Evolutionary conservation across 2,888 invertebrate genomes (phyloP).

Genomic region (Gibbula magus): DNA sequence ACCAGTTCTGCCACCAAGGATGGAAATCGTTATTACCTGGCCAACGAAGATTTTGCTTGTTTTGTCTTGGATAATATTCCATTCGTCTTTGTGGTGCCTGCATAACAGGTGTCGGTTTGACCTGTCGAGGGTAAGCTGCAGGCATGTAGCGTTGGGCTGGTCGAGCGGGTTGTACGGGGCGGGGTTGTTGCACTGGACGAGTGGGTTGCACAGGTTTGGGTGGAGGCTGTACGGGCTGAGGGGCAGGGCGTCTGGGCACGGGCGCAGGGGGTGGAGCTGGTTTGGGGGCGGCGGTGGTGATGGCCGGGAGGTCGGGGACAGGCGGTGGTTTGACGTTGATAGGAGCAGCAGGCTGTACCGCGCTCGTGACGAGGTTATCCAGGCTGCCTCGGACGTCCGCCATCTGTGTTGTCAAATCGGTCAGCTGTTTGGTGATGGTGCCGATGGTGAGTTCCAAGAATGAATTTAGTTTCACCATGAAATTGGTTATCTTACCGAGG

Average conservation of each 20-base stretch:
- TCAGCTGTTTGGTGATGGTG: background rate
- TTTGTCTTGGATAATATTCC: background rate
- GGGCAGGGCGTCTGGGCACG: background rate
- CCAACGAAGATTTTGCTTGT: background rate
- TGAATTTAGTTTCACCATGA: slow-evolving; percentile 2
- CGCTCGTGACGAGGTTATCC: background rate
- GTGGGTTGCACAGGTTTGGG: background rate
- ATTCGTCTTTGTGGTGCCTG: background rate
- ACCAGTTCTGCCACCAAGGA: slow-evolving; percentile 5
- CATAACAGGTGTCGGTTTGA: background rate
- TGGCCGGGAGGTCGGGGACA: background rate
- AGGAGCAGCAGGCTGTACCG: background rate
- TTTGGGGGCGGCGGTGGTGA: background rate
- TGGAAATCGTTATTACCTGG: background rate
- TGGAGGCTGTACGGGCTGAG: background rate
- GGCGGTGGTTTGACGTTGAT: background rate
- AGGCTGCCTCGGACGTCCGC: background rate
- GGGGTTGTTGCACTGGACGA: background rate
- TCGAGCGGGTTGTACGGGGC: background rate
- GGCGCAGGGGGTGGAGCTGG: background rate
- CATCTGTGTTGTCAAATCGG: background rate
- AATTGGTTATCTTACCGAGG: background rate
- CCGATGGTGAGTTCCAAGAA: slow-evolving; percentile 6
- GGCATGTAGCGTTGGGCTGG: background rate
- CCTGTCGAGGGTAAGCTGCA: background rate